Conservation (phyloP, 37 sponge, comb jelly and placozoan species). For the Haliclona indistincta region DNA sequence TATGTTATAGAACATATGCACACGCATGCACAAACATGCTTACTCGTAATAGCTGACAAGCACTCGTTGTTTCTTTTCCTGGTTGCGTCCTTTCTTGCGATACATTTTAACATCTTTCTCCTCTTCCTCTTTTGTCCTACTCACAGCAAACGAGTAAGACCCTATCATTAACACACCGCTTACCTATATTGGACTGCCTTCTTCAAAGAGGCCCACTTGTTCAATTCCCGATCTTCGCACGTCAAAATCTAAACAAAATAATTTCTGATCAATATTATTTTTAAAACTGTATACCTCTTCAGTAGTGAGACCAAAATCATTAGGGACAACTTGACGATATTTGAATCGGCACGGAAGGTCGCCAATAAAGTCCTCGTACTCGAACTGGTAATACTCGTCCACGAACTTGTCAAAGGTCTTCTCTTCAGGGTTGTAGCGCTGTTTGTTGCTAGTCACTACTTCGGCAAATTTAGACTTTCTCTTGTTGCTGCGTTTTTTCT, state of each 20-base stretch:
- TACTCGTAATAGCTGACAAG: slow-evolving; percentile 55
- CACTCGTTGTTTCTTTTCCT: slow-evolving; percentile 62
- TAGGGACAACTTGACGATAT: slow-evolving; percentile 79
- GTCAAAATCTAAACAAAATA: slow-evolving; percentile 61
- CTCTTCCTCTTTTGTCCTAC: slow-evolving; percentile 80
- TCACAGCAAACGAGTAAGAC: too few species aligned
- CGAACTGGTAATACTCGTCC: slow-evolving; percentile 91
- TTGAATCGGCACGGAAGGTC: slow-evolving; percentile 77
- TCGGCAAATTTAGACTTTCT: slow-evolving; percentile 22
- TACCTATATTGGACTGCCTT: slow-evolving; percentile 81
- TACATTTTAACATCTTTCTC: slow-evolving; percentile 62
- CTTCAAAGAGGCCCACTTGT: slow-evolving; percentile 93
- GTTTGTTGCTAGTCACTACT: slow-evolving; percentile 56
- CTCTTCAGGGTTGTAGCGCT: slow-evolving; percentile 65
- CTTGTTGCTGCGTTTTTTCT: slow-evolving; percentile 15
- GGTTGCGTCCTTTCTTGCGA: slow-evolving; percentile 50
- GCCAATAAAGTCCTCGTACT: slow-evolving; percentile 83
- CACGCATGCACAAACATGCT: too few species aligned
- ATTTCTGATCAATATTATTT: not conserved
- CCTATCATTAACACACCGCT: slow-evolving; percentile 4
- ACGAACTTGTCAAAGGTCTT: slow-evolving; percentile 73
- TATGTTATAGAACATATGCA: too few species aligned
- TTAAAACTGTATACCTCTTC: slow-evolving; percentile 71
- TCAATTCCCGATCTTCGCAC: slow-evolving; percentile 85
- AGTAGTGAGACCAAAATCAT: slow-evolving; percentile 81